Percentiles rank a stretch among this genome's conserved stretches.
Evolutionary conservation across 2,797 vertebrate species (phyloP).

Genomic region (Gambusia yucatana): DNA sequence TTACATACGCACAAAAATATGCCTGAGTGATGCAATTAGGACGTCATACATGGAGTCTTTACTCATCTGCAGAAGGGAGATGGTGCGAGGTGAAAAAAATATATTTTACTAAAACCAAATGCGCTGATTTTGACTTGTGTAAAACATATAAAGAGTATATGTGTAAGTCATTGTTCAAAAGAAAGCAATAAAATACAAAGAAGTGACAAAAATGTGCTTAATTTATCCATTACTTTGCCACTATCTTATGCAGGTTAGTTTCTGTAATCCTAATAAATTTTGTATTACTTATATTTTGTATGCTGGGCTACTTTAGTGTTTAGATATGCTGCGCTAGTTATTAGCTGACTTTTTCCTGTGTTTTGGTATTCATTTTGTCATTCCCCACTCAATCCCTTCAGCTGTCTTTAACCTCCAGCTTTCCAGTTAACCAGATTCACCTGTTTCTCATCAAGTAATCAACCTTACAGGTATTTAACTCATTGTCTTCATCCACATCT

Average conservation of each 20-base stretch:
- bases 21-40: conserved; percentile 4
- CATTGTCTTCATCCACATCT: not conserved
- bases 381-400: not conserved
- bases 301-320: not conserved
- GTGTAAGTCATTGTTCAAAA: not conserved
- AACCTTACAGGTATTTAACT: not conserved
- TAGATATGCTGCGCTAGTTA: not conserved
- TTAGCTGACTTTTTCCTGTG: not conserved
- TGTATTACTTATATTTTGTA: not conserved
- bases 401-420: not conserved
- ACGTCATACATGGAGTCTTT: not conserved
- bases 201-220: not conserved
- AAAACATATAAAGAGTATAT: too few species aligned
- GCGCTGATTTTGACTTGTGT: not conserved
- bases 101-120: not conserved
- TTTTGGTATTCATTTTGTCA: not conserved
- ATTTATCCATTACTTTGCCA: not conserved
- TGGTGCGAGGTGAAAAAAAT: not conserved
- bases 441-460: not conserved
- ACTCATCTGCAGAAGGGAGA: not conserved
- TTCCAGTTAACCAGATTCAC: not conserved
- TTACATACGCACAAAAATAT: conserved; percentile 5
- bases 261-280: not conserved
- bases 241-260: not conserved
- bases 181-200: not conserved